Percentiles rank a stretch among this genome's conserved stretches.
phyloP scores from a whole-genome alignment of 2,888 invertebrate species.

The Pachymerium ferrugineum region DNA sequence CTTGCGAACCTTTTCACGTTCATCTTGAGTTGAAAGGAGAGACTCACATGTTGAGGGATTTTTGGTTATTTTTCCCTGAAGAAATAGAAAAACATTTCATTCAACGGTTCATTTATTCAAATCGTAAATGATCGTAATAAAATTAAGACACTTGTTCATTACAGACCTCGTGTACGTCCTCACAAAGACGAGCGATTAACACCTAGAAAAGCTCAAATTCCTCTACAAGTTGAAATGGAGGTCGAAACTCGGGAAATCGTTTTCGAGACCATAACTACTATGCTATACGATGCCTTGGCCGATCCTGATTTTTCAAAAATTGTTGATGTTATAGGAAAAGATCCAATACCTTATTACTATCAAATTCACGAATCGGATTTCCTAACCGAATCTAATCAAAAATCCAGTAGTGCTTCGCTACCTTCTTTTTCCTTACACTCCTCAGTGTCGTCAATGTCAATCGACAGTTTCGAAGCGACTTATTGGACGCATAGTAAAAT shows the following conservation, averaged over 20 bases:
- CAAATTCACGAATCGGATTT: not conserved
- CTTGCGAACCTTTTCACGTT: not conserved
- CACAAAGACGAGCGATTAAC: slow-evolving; percentile 6
- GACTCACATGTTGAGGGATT: slow-evolving; percentile 15
- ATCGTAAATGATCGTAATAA: not conserved
- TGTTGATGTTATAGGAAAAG: not conserved
- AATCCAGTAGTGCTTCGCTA: too few relatives aligned
- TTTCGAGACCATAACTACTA: not conserved
- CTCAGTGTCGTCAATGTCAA: not conserved
- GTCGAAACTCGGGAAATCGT: not conserved
- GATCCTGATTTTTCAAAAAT: not conserved
- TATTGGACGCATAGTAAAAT: not conserved
- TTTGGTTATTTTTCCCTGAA: not conserved
- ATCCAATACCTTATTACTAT: not conserved
- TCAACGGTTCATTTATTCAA: not conserved
- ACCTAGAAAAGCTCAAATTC: not conserved
- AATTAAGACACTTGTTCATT: not conserved
- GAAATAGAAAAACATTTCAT: not conserved
- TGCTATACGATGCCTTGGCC: not conserved
- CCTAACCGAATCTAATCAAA: not conserved
- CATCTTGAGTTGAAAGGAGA: slow-evolving; percentile 19
- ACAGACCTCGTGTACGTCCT: not conserved
- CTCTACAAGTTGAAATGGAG: not conserved
- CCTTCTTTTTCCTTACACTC: not conserved
- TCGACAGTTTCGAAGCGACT: not conserved